These are phyloP conservation scores for Neomicropteryx cornuta DNA, from an alignment of 1,140 invertebrate species.

Conservation along the genomic window DNA sequence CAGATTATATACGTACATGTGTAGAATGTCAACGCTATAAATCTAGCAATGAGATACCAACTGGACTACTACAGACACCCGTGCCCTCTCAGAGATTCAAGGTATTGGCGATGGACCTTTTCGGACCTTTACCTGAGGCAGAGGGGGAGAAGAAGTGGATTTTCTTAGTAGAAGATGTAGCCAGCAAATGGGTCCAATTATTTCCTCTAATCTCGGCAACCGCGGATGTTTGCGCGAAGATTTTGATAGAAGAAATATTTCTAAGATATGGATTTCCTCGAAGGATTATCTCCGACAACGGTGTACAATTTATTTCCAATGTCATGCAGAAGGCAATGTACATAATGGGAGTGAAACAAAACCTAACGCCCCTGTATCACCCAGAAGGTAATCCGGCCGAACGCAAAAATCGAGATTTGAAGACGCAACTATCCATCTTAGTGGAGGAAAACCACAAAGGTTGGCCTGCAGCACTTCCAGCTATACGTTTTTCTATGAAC, in stretches of 20 bases:
- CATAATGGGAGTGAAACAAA: slow-evolving; percentile 20
- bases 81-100: slow-evolving; percentile 15
- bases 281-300: slow-evolving; percentile 22
- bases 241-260: slow-evolving; percentile 13
- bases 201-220: slow-evolving; percentile 11
- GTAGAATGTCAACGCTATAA: slow-evolving; percentile 15
- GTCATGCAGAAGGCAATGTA: slow-evolving; percentile 23
- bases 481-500: slow-evolving; percentile 30
- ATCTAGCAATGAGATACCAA: slow-evolving; percentile 15
- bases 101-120: slow-evolving; percentile 21
- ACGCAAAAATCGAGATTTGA: slow-evolving; percentile 27
- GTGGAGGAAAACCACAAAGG: slow-evolving; percentile 20
- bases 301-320: slow-evolving; percentile 17
- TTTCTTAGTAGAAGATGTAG: slow-evolving; percentile 10
- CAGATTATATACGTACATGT: slow-evolving; percentile 15
- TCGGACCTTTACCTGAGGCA: slow-evolving; percentile 13
- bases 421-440: slow-evolving; percentile 23
- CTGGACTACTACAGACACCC: slow-evolving; percentile 19
- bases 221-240: slow-evolving; percentile 17
- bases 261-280: slow-evolving; percentile 17
- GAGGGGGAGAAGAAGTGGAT: slow-evolving; percentile 12
- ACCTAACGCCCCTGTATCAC: slow-evolving; percentile 23
- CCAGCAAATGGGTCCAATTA: slow-evolving; percentile 18
- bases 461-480: slow-evolving; percentile 24
- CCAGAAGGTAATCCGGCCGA: slow-evolving; percentile 28